A percentile compares a stretch with the other conserved stretches of the same genome.
Conservation (phyloP, 2,888 invertebrate species). For the Cephus sareptanus region DNA sequence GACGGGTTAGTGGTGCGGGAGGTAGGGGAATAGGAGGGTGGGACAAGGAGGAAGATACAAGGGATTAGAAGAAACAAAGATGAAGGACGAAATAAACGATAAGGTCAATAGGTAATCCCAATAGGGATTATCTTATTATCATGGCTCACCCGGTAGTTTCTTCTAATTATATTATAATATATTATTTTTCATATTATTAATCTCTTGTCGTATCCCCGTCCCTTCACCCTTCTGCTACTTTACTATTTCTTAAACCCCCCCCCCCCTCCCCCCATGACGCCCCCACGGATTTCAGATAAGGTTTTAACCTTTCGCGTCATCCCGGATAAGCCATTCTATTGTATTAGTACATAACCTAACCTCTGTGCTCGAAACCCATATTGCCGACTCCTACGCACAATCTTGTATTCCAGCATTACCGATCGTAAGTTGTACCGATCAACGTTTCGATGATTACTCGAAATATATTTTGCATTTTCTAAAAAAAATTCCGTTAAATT, state of each 20-base stretch:
- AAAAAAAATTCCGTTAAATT: too few species aligned
- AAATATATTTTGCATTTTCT: neutral
- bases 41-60: conserved; percentile 4
- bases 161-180: neutral
- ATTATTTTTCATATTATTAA: conserved; percentile 5
- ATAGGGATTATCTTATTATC: conserved; percentile 39
- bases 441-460: neutral
- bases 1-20: neutral
- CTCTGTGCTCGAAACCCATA: neutral
- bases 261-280: neutral
- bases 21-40: neutral
- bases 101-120: conserved; percentile 38
- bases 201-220: neutral
- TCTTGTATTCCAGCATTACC: neutral
- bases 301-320: neutral
- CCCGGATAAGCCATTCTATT: conserved; percentile 5
- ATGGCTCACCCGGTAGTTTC: conserved; percentile 25
- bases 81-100: neutral
- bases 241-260: neutral
- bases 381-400: neutral
- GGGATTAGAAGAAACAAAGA: conserved; percentile 16
- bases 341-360: neutral
- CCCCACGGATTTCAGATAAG: neutral
- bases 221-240: neutral
- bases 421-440: neutral